These are phyloP conservation scores for Stichopus horrens DNA, from an alignment of 53 echinoderm and acorn worm genomes.

Conservation along the genomic window DNA sequence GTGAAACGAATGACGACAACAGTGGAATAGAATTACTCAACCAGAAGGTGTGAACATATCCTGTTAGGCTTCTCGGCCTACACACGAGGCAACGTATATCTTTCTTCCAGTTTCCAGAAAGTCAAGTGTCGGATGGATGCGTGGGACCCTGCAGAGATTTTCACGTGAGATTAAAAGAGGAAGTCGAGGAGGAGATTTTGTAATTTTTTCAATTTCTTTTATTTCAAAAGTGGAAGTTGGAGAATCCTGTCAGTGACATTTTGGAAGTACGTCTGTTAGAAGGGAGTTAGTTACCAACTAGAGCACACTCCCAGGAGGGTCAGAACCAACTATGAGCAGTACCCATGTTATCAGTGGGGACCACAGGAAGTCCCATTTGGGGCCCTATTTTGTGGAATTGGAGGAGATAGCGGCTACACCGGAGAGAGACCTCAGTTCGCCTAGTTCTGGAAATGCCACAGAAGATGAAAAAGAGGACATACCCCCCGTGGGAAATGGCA, in stretches of 20 bases:
- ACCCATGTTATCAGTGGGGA: not conserved
- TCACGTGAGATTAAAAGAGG: too few species aligned
- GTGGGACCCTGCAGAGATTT: too few species aligned
- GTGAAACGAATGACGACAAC: not conserved
- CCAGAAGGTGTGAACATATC: not conserved
- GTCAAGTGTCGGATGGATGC: too few species aligned
- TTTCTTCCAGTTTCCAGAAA: too few species aligned
- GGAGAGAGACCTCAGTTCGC: conserved; percentile 17
- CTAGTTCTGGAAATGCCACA: conserved; percentile 20
- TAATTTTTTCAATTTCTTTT: too few species aligned
- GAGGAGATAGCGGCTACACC: conserved; percentile 12
- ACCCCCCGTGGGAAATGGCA: not conserved
- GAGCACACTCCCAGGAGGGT: too few species aligned
- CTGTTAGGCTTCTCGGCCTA: not conserved
- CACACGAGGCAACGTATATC: not conserved
- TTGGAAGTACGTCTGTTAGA: too few species aligned
- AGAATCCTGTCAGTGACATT: too few species aligned
- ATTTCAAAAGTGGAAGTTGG: not conserved
- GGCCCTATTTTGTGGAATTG: conserved; percentile 27
- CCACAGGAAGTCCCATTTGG: conserved; percentile 35
- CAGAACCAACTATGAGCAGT: not conserved
- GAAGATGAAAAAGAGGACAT: conserved; percentile 32
- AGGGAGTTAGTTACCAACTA: too few species aligned
- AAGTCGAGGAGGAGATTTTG: too few species aligned
- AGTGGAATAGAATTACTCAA: not conserved